Evolutionary conservation across 1,140 invertebrate species (phyloP).

Genomic region (Sarcophaga bullata): DNA sequence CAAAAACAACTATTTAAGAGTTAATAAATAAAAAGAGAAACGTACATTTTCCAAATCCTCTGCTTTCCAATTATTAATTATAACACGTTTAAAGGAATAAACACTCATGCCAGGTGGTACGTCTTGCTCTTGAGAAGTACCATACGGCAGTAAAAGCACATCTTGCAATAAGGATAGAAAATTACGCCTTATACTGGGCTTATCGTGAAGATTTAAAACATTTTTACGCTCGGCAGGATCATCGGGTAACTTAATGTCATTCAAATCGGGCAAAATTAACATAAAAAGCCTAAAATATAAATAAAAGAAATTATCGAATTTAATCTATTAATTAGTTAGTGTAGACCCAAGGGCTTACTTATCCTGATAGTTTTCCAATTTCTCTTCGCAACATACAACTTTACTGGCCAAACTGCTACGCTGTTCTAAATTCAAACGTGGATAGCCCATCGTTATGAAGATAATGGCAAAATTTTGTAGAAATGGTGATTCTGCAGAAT

Average conservation of each 20-base stretch:
- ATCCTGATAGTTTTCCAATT: constrained; percentile 87
- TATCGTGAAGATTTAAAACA: constrained; percentile 70
- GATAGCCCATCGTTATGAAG: constrained; percentile 92
- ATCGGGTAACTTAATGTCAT: constrained; percentile 75
- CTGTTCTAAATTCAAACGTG: constrained; percentile 78
- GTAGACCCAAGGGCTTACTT: constrained; percentile 69
- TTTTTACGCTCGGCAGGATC: constrained; percentile 72
- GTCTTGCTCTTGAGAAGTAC: constrained; percentile 60
- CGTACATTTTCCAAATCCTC: constrained; percentile 82
- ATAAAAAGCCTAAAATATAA: constrained; percentile 74
- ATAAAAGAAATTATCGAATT: not conserved
- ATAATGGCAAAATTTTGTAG: constrained; percentile 93
- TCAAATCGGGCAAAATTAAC: constrained; percentile 82
- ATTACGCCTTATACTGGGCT: constrained; percentile 67
- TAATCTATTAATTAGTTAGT: not conserved
- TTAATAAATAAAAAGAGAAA: not conserved
- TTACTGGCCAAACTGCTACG: constrained; percentile 81
- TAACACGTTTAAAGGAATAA: constrained; percentile 81
- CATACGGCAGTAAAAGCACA: constrained; percentile 81
- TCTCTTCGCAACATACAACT: constrained; percentile 82
- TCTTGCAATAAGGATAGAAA: constrained; percentile 84
- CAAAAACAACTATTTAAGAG: not conserved
- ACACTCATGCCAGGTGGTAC: constrained; percentile 83
- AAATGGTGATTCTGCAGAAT: constrained; percentile 69
- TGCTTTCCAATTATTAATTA: constrained; percentile 77